Conservation (phyloP, 2,113 vertebrate species). For the Erpornis zantholeuca region DNA sequence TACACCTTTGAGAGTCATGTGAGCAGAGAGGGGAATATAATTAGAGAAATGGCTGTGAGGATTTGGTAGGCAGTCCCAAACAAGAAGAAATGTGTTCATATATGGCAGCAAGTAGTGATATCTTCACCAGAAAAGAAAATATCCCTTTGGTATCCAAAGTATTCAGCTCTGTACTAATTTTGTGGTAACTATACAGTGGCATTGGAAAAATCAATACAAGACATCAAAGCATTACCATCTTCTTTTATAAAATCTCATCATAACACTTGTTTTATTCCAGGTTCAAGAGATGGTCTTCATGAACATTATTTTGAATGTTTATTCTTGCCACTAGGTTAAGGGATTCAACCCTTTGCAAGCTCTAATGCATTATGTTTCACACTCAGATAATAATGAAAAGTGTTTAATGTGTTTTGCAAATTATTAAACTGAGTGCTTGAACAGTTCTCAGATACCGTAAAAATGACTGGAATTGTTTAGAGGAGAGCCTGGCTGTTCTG, state of each 20-base stretch:
- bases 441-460: neutral
- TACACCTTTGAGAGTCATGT: neutral
- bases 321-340: neutral
- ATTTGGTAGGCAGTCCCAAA: neutral
- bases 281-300: neutral
- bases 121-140: neutral
- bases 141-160: neutral
- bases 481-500: neutral
- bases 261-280: neutral
- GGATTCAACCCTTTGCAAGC: neutral
- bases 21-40: neutral
- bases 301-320: neutral
- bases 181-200: neutral
- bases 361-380: neutral
- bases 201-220: neutral
- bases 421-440: neutral
- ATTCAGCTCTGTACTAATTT: neutral
- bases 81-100: neutral
- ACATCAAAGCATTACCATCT: neutral
- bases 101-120: neutral
- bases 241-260: neutral
- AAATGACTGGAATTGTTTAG: neutral
- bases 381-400: neutral
- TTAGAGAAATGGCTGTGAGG: neutral
- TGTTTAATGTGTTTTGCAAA: neutral